These are phyloP conservation scores for Misgurnus anguillicaudatus DNA, from an alignment of 2,113 vertebrate species.

Conservation along the genomic window DNA sequence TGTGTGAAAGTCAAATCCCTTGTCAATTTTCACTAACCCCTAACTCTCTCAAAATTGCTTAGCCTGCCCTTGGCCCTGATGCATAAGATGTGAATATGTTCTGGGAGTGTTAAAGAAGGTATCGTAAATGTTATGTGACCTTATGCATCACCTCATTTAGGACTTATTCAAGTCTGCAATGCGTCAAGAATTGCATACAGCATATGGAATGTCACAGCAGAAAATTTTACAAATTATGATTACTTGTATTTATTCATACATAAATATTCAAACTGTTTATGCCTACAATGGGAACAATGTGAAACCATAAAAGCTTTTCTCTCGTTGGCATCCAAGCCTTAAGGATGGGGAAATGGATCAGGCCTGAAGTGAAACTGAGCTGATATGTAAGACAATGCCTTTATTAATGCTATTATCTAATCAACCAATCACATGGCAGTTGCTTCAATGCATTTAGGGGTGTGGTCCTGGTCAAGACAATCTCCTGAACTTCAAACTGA, in stretches of 20 bases:
- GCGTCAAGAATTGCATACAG: too few relatives aligned
- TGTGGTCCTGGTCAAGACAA: too few relatives aligned
- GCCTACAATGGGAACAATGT: conserved; percentile 11
- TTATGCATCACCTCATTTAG: background rate
- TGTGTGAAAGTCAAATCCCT: conserved; percentile 49
- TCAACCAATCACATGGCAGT: too few relatives aligned
- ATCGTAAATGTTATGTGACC: background rate
- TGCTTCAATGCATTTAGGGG: too few relatives aligned
- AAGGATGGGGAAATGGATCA: conserved; percentile 8
- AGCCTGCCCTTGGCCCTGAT: conserved; percentile 47
- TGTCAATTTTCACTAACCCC: conserved; percentile 15
- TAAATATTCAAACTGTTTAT: background rate
- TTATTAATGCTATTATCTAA: too few relatives aligned
- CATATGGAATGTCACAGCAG: too few relatives aligned
- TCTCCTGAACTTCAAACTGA: too few relatives aligned
- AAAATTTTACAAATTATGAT: too few relatives aligned
- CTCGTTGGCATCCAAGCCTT: too few relatives aligned
- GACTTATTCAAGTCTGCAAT: background rate
- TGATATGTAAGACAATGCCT: background rate
- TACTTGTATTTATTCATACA: too few relatives aligned
- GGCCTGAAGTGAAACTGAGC: too few relatives aligned
- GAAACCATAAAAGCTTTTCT: conserved; percentile 20
- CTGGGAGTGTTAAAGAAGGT: conserved; percentile 38
- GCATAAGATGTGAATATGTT: conserved; percentile 7
- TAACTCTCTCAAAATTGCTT: conserved; percentile 25